These are phyloP conservation scores for Dryobota labecula DNA, from an alignment of 2,888 invertebrate genomes.

Conservation along the genomic window DNA sequence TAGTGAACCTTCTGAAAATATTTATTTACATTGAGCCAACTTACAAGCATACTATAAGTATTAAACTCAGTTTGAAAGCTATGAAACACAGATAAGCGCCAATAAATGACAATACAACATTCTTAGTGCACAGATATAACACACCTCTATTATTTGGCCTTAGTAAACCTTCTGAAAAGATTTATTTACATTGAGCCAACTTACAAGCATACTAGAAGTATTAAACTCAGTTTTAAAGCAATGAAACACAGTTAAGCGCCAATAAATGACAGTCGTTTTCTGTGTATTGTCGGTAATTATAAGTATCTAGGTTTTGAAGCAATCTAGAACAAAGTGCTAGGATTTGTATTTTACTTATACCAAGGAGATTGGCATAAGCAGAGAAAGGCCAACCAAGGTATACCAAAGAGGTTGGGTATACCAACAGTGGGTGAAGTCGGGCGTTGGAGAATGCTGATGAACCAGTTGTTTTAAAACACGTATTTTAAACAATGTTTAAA, in stretches of 20 bases:
- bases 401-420: too few relatives aligned
- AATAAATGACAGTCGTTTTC: slow-evolving; percentile 42
- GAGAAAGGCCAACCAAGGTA: too few relatives aligned
- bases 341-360: neutral
- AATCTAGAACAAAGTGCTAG: neutral
- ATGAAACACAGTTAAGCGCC: slow-evolving; percentile 42
- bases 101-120: too few relatives aligned
- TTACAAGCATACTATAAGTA: too few relatives aligned
- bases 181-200: neutral
- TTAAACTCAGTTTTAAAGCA: slow-evolving; percentile 16
- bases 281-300: slow-evolving; percentile 1
- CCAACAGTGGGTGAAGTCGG: too few relatives aligned
- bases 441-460: too few relatives aligned
- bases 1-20: too few relatives aligned
- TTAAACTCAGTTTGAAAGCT: too few relatives aligned
- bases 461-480: too few relatives aligned
- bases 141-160: neutral
- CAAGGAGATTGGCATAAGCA: neutral
- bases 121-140: neutral
- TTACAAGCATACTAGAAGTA: slow-evolving; percentile 25
- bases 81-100: too few relatives aligned
- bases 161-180: slow-evolving; percentile 17
- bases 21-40: too few relatives aligned
- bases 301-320: slow-evolving; percentile 38
- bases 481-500: too few relatives aligned